Conservation (phyloP, 2,113 vertebrate species). For the Carassius gibelio region DNA sequence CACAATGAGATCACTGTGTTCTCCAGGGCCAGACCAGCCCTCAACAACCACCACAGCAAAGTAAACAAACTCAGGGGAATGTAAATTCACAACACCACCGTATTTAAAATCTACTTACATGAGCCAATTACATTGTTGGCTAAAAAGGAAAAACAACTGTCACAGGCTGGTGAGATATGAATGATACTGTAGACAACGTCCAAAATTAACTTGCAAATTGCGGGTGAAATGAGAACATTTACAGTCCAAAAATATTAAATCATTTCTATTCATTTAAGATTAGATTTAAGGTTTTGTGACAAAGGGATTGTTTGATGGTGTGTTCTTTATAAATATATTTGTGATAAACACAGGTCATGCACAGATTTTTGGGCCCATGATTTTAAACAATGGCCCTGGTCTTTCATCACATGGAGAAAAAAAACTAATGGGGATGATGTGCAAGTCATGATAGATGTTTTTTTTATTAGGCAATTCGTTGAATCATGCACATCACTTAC, state of each 20-base stretch:
- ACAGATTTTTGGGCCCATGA: background rate
- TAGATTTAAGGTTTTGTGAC: too few relatives aligned
- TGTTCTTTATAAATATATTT: background rate
- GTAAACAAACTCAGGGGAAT: conserved; percentile 61
- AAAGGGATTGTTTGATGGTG: too few relatives aligned
- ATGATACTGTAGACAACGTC: conserved; percentile 18
- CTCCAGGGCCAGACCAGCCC: conserved; percentile 68
- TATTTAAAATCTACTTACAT: conserved; percentile 51
- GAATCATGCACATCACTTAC: background rate
- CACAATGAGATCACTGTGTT: conserved; percentile 80
- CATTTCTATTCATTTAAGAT: too few relatives aligned
- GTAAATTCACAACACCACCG: conserved; percentile 50
- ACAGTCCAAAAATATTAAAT: background rate
- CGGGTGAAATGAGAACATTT: background rate
- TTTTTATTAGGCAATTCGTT: background rate
- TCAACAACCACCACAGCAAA: conserved; percentile 66
- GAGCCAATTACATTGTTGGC: conserved; percentile 23
- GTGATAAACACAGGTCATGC: background rate
- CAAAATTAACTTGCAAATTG: background rate
- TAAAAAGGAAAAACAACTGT: conserved; percentile 14
- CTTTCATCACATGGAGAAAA: background rate
- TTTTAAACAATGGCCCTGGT: background rate
- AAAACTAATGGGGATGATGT: background rate
- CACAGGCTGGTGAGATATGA: background rate
- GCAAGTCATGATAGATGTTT: background rate